Conservation (phyloP, 2,113 vertebrate species). For the Phalacrocorax pelagicus region DNA sequence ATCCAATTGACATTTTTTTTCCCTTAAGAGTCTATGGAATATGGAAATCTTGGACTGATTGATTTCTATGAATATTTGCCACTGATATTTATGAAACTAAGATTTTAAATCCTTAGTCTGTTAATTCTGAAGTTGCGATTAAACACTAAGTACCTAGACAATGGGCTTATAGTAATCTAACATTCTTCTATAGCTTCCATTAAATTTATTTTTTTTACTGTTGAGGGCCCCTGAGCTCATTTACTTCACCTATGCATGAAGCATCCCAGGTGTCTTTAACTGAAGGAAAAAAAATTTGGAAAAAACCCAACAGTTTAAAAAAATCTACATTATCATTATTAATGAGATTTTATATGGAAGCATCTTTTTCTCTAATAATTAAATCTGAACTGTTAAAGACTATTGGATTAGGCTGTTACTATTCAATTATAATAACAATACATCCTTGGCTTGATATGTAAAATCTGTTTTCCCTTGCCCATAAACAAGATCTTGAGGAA, state of each 20-base stretch:
- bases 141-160: not conserved
- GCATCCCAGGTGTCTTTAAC: not conserved
- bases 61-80: not conserved
- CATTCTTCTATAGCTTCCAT: not conserved
- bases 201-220: not conserved
- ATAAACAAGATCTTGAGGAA: not conserved
- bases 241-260: not conserved
- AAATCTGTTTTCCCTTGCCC: not conserved
- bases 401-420: not conserved
- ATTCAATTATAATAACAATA: not conserved
- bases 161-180: not conserved
- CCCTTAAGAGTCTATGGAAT: not conserved
- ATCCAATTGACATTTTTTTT: not conserved
- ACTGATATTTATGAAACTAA: not conserved
- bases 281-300: not conserved
- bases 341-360: not conserved
- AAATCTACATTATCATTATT: not conserved
- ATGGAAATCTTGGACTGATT: not conserved
- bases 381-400: not conserved
- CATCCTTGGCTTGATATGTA: not conserved
- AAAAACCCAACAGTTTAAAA: not conserved
- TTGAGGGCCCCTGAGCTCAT: not conserved
- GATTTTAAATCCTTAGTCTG: not conserved
- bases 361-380: not conserved
- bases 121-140: not conserved